Evolutionary conservation across 2,113 vertebrate species (phyloP).

Genomic region (Carettochelys insculpta): DNA sequence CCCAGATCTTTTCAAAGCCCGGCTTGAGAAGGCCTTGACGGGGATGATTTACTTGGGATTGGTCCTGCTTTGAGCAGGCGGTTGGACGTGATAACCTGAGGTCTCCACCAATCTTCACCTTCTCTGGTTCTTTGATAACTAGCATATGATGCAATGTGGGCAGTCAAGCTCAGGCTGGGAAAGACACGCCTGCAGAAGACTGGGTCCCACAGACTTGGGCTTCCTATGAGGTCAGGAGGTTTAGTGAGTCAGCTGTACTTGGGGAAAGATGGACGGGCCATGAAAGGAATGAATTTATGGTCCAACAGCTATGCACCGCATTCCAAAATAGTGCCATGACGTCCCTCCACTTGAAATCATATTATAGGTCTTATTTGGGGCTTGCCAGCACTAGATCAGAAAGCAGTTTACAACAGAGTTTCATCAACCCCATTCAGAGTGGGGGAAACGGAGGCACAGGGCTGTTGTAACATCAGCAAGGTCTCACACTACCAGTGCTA

Average conservation of each 20-base stretch:
- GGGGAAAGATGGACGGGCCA: neutral
- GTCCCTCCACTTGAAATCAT: no score
- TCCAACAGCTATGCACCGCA: neutral
- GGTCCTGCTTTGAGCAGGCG: no score
- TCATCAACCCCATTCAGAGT: neutral
- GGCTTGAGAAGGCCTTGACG: no score
- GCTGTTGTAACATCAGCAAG: neutral
- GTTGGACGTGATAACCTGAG: no score
- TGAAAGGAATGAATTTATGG: neutral
- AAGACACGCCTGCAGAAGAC: no score
- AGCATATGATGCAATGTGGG: neutral
- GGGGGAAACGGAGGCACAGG: neutral
- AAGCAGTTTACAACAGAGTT: neutral
- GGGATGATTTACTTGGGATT: no score
- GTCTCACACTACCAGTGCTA: neutral
- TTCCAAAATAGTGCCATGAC: no score
- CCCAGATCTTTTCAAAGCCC: no score
- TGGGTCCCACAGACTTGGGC: neutral
- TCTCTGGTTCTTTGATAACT: no score
- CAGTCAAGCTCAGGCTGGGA: neutral
- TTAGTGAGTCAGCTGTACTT: neutral
- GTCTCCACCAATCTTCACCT: no score
- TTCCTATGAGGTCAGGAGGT: neutral
- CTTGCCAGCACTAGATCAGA: neutral
- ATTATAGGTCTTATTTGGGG: no score